Conservation (phyloP, 2,888 invertebrate species). For the Muscina levida region DNA sequence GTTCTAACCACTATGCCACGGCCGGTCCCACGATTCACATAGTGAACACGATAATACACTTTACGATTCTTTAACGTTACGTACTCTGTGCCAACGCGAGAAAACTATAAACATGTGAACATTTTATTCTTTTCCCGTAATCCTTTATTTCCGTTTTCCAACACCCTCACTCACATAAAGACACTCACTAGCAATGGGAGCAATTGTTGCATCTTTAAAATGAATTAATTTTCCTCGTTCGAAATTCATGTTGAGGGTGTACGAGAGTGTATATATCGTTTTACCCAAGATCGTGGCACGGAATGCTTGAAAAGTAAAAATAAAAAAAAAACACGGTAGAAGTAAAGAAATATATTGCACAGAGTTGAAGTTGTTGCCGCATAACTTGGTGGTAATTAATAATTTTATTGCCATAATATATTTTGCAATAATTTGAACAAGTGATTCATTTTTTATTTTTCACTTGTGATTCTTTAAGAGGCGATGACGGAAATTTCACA, state of each 20-base stretch:
- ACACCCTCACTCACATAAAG: slow-evolving; percentile 14
- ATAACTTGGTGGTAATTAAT: slow-evolving; percentile 68
- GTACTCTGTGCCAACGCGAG: slow-evolving; percentile 15
- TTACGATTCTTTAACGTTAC: not conserved
- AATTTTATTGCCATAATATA: slow-evolving; percentile 69
- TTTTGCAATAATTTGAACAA: slow-evolving; percentile 68
- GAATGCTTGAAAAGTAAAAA: not conserved
- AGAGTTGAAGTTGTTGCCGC: slow-evolving; percentile 27
- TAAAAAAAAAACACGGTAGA: not conserved
- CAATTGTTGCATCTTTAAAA: slow-evolving; percentile 48
- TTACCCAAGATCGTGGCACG: slow-evolving; percentile 22
- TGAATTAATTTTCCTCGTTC: slow-evolving; percentile 28
- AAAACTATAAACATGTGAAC: not conserved
- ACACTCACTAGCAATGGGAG: slow-evolving; percentile 16
- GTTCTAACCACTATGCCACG: no score
- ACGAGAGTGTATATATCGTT: slow-evolving; percentile 14
- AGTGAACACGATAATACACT: not conserved
- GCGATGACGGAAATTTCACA: slow-evolving; percentile 3
- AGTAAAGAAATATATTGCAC: slow-evolving; percentile 30
- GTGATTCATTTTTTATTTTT: slow-evolving; percentile 46
- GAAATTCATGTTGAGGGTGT: slow-evolving; percentile 29
- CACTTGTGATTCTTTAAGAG: not conserved
- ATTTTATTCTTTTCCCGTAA: slow-evolving; percentile 7
- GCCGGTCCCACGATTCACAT: not conserved
- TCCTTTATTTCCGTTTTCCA: slow-evolving; percentile 47